These are phyloP conservation scores for Platyrinchus mystaceus DNA, from an alignment of 2,797 vertebrate species.

Conservation along the genomic window DNA sequence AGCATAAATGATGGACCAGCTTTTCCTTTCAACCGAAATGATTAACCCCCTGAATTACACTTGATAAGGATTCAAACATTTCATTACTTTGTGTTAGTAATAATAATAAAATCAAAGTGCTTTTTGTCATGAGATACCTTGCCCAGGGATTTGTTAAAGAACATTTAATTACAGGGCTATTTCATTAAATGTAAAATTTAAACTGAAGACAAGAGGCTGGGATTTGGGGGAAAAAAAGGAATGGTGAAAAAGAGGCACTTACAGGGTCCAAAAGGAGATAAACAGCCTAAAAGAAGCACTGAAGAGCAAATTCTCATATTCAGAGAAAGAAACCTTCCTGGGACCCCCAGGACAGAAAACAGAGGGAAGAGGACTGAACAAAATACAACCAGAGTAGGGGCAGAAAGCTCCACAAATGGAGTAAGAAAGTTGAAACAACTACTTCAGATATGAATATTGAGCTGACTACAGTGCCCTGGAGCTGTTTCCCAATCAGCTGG, in stretches of 20 bases:
- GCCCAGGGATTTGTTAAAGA: slow-evolving; percentile 14
- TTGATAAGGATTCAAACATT: not conserved
- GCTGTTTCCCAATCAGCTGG: not conserved
- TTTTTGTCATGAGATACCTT: not conserved
- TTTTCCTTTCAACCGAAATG: not conserved
- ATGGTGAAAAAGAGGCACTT: not conserved
- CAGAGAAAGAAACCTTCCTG: not conserved
- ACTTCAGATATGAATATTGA: not conserved
- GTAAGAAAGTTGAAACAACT: not conserved
- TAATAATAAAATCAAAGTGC: slow-evolving; percentile 2
- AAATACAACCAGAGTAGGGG: not conserved
- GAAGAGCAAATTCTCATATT: not conserved
- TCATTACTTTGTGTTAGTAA: not conserved
- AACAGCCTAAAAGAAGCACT: not conserved
- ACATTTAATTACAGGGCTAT: slow-evolving; percentile 8
- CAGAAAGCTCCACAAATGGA: not conserved
- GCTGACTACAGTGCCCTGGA: not conserved
- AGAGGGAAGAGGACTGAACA: not conserved
- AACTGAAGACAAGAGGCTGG: not conserved
- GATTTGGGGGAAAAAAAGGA: not conserved
- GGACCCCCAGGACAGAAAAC: not conserved
- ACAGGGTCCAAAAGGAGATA: not conserved
- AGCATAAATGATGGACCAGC: not conserved
- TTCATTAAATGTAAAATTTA: slow-evolving; percentile 3
- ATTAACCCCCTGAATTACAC: not conserved